Evolutionary conservation across 1,140 invertebrate genomes (phyloP).

Genomic region (Zaprionus ghesquierei): DNA sequence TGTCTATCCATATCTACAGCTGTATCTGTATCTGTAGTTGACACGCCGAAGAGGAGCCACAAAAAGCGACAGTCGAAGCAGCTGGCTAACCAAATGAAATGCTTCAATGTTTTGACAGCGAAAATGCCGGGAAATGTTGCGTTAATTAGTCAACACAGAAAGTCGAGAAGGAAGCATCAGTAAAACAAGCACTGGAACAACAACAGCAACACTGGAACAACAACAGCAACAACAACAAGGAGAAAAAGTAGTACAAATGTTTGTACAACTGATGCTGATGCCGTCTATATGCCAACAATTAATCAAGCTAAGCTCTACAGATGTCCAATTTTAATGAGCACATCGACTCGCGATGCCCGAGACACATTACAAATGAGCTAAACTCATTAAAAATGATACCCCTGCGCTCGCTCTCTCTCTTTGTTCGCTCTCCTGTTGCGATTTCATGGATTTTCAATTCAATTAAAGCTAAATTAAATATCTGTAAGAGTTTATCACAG

Average conservation of each 20-base stretch:
- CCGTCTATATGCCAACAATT: slow-evolving; percentile 26
- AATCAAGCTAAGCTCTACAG: slow-evolving; percentile 34
- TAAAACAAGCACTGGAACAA: slow-evolving; percentile 12
- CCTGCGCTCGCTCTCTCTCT: no score
- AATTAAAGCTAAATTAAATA: slow-evolving; percentile 9
- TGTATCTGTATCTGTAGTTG: slow-evolving; percentile 28
- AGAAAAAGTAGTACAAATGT: slow-evolving; percentile 12
- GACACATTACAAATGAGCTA: slow-evolving; percentile 37
- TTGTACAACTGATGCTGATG: slow-evolving; percentile 53
- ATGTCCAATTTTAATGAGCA: slow-evolving; percentile 46
- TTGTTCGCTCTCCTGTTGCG: background rate
- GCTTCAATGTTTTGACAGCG: slow-evolving; percentile 4
- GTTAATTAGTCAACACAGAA: slow-evolving; percentile 71
- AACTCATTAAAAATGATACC: slow-evolving; percentile 7
- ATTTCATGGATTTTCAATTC: background rate
- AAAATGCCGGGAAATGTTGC: slow-evolving; percentile 45
- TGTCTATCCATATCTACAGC: slow-evolving; percentile 3
- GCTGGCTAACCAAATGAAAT: slow-evolving; percentile 6
- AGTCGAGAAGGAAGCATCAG: slow-evolving; percentile 18
- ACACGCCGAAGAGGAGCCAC: slow-evolving; percentile 13
- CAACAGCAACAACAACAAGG: background rate
- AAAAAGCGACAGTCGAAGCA: background rate
- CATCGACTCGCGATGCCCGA: slow-evolving; percentile 21
- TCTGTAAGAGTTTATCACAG: background rate
- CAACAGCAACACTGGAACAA: slow-evolving; percentile 5